Percentiles rank a stretch among this genome's conserved stretches.
Evolutionary conservation across 2,888 invertebrate genomes (phyloP).

Genomic region (Erebia epiphron): DNA sequence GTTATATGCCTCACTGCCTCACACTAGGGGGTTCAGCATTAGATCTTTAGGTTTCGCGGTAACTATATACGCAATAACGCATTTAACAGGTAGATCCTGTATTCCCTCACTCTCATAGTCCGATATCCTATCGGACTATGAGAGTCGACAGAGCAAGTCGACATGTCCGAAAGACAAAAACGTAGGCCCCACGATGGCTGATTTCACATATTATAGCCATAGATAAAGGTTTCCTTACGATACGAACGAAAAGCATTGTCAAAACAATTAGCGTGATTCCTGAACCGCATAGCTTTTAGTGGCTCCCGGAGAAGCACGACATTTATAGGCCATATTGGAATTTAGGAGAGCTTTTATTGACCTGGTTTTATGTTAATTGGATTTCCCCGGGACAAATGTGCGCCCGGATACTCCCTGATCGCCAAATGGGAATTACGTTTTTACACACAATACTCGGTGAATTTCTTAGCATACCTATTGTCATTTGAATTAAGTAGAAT

Average conservation of each 20-base stretch:
- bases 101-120: too few species aligned
- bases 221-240: too few species aligned
- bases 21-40: too few species aligned
- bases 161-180: too few species aligned
- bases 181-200: too few species aligned
- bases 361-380: conserved; percentile 65
- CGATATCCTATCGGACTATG: too few species aligned
- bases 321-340: conserved; percentile 64
- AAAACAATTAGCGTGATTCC: background rate
- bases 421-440: background rate
- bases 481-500: background rate
- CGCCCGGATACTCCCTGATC: background rate
- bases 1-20: too few species aligned
- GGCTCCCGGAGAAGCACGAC: conserved; percentile 37
- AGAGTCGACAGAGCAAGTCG: too few species aligned
- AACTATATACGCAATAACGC: too few species aligned
- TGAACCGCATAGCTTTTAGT: background rate
- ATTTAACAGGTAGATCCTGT: too few species aligned
- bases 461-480: background rate
- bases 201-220: too few species aligned
- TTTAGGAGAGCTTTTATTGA: conserved; percentile 67
- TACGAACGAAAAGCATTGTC: background rate
- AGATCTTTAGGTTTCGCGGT: too few species aligned
- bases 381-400: conserved; percentile 45
- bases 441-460: background rate